Evolutionary conservation across 2,113 vertebrate species (phyloP).

Genomic region (Hemibagrus wyckioides): DNA sequence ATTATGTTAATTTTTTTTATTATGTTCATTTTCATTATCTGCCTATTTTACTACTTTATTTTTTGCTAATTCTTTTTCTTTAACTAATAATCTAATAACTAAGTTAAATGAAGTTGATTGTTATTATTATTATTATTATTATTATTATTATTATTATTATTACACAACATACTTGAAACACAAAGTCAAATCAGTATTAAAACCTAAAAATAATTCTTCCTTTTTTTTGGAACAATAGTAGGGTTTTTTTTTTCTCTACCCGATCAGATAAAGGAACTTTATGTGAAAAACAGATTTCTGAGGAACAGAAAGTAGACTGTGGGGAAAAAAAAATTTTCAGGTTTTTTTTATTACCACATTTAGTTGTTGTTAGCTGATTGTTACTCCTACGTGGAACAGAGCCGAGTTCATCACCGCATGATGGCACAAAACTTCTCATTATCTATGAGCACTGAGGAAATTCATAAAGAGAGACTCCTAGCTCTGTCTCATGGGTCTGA

Average conservation of each 20-base stretch:
- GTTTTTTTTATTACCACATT: neutral
- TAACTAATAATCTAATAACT: too few species aligned
- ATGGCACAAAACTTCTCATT: neutral
- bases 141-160: neutral
- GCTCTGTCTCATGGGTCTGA: neutral
- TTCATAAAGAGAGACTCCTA: neutral
- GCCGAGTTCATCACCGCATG: neutral
- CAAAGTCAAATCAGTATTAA: neutral
- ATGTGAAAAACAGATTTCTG: neutral
- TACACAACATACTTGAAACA: neutral
- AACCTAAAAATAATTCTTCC: neutral
- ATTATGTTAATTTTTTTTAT: neutral
- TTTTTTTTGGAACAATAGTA: neutral
- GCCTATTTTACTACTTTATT: neutral
- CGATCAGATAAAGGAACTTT: neutral
- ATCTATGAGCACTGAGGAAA: neutral
- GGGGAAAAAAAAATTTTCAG: neutral
- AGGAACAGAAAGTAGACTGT: slow-evolving; percentile 19
- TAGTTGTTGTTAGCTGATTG: neutral
- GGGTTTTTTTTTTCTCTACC: neutral
- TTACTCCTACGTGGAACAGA: neutral
- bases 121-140: neutral
- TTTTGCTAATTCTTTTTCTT: neutral
- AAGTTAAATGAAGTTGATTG: too few species aligned
- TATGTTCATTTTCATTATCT: neutral